Evolutionary conservation across 2,888 invertebrate genomes (phyloP), one percentile per base, ranked within the genome.

Genomic region (Plebejus melissa): DNA sequence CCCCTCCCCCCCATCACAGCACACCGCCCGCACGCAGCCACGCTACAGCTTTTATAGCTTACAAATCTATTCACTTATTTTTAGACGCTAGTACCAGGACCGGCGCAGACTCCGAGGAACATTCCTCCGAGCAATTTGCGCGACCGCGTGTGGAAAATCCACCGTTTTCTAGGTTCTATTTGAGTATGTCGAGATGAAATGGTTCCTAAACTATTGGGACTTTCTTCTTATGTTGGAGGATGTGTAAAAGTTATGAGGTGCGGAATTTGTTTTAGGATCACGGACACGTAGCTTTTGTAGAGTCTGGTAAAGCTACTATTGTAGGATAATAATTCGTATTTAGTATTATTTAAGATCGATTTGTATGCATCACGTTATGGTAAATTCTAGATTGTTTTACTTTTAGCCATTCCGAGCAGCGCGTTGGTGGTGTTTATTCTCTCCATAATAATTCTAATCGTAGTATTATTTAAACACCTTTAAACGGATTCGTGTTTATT

Each of bases 1-100:
- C 22, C 74, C 65, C 58, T 3, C 84, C 80, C 76, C 46, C 50
- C 54, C 6, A 22, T 22, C 38, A 3, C 54, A 1, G 13, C 38
- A 3, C 54, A 1, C 70, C 22, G 9, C 38, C 75, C 36, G 77
- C 78, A 54, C 77, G 76, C 76, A 75, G 69, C 72, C 72, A 77
- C 75, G 75, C 71, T 76, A 76, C 74, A 77, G 46, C 72, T 69
- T 50, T 50, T 65, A 69, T 69, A 65, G 32, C 65, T 74, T 74
- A 74, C 46, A 74, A 32, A 57, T 74, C 57, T 74, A 41, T 74
- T 41, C 28, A 65, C 65, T 41, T 16, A 74, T 57, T 57, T 57
- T 36, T 36, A 54, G 41, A 22, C 28, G 13, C 65, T 13, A 65
- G 11, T 60, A 65, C 65, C 36, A 65, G 65, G 32, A 65, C 65